Percentiles rank a stretch among this genome's conserved stretches.
These are phyloP conservation scores for Chaitophorus viminalis DNA, from an alignment of 2,888 invertebrate genomes.

Conservation along the genomic window DNA sequence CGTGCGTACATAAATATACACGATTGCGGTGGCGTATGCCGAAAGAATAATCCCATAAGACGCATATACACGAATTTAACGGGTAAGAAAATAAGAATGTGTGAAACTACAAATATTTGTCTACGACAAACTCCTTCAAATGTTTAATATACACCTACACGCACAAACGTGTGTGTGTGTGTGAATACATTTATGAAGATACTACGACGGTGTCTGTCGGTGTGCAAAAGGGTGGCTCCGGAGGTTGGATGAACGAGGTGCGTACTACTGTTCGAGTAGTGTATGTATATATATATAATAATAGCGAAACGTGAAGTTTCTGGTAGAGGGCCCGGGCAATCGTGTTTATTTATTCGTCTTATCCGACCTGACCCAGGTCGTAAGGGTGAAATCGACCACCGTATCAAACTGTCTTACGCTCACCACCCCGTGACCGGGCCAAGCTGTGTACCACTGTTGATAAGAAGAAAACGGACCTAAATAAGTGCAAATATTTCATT, in stretches of 20 bases:
- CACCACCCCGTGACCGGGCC: not conserved
- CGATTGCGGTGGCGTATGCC: not conserved
- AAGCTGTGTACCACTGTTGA: not conserved
- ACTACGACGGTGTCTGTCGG: not conserved
- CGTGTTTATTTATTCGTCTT: slow-evolving; percentile 56
- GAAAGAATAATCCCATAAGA: slow-evolving; percentile 22
- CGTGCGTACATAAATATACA: not conserved
- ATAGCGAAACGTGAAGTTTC: not conserved
- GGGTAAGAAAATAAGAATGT: slow-evolving; percentile 32
- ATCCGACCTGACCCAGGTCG: slow-evolving; percentile 26
- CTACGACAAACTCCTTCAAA: slow-evolving; percentile 6
- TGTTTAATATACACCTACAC: not conserved
- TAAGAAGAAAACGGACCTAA: not conserved
- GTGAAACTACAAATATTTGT: slow-evolving; percentile 33
- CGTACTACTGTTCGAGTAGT: not conserved
- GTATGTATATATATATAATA: slow-evolving; percentile 5
- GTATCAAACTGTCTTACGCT: slow-evolving; percentile 35
- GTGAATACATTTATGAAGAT: not conserved
- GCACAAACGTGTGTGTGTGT: no score
- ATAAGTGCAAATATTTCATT: not conserved
- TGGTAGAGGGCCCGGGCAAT: slow-evolving; percentile 24
- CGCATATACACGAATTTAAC: not conserved
- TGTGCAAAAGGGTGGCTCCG: not conserved
- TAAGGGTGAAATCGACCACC: not conserved
- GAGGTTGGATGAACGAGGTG: not conserved